Evolutionary conservation across 1,140 invertebrate genomes (phyloP), one percentile per base, ranked within the genome.

Genomic region (Cataglyphis hispanica): DNA sequence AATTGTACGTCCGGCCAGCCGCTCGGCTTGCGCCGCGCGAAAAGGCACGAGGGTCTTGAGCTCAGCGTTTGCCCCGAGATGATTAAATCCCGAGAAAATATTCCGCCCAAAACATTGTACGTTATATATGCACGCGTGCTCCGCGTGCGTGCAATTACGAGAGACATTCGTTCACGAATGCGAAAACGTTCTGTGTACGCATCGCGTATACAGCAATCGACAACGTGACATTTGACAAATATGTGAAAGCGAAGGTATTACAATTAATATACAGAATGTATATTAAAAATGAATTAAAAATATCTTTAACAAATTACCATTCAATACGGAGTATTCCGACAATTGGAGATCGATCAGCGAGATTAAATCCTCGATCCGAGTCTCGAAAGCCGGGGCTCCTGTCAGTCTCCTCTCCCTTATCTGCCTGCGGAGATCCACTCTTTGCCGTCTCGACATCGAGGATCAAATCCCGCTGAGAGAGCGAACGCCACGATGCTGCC

Each of bases 341-440:
- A 60, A 40, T 43, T 19, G 31, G 16, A 11, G 19, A 27, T 72
- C 67, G 60, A 11, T 56, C 43, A 58, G 11, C 60, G 11, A 37
- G 77, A 69, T 80, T 69, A 80, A 67, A 81, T 58, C 19, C 43
- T 16, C 37, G 56, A 46, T 74, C 34, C 43, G 37, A n/a, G n/a
- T 37, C 50, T 75, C 53, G 31, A 60, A 19, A 63, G 27, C 31
- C 60, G 7, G n/a, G 46, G 40, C 53, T n/a, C n/a, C n/a, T 70
- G 70, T 86, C 84, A 66, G 88, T 89, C 87, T 74, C 37, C 70
- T 89, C 87, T 74, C 37, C 70, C 60, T 67, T 86, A 86, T 83
- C 84, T 60, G 25, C 5, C 80, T 60, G 13, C 37, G 53, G 40
- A 31, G 83, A 86, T 84, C 72, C 86, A 16, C 8, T 34, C 46